These are phyloP conservation scores for Ia io DNA, from an alignment of 2,113 vertebrate genomes.

Conservation along the genomic window DNA sequence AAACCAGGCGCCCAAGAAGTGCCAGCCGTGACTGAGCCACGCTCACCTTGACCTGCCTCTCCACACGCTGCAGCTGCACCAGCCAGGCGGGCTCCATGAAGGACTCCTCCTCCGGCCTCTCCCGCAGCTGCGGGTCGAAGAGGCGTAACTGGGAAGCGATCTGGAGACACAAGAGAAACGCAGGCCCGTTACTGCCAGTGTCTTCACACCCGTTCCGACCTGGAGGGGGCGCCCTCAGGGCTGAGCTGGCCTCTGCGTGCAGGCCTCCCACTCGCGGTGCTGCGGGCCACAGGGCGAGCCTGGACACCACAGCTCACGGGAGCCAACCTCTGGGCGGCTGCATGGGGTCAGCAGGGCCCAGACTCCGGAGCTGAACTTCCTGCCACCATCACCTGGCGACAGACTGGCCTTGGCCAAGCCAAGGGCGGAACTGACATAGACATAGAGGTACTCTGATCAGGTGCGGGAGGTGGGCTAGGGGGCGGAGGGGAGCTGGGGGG, in stretches of 20 bases:
- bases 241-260: too few relatives aligned
- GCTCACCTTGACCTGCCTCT: constrained; percentile 90
- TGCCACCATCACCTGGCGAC: accelerated
- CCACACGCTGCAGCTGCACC: constrained; percentile 85
- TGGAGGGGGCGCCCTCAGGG: accelerated
- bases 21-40: neutral
- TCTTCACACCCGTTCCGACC: accelerated
- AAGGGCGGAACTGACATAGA: accelerated
- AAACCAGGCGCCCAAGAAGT: neutral
- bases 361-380: too few relatives aligned
- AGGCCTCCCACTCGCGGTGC: too few relatives aligned
- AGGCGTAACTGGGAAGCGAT: constrained; percentile 92
- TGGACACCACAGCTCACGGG: neutral
- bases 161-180: constrained; percentile 71
- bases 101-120: constrained; percentile 95
- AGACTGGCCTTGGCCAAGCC: accelerated
- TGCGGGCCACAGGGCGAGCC: neutral
- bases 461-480: accelerated
- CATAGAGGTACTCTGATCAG: accelerated
- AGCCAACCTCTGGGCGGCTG: accelerated
- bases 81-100: constrained; percentile 92
- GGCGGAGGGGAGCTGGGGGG: too few relatives aligned
- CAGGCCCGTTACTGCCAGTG: neutral
- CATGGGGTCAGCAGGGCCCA: too few relatives aligned
- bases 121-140: constrained; percentile 96